These are phyloP conservation scores for Dryas iulia DNA, from an alignment of 1,140 invertebrate genomes.

Conservation along the genomic window DNA sequence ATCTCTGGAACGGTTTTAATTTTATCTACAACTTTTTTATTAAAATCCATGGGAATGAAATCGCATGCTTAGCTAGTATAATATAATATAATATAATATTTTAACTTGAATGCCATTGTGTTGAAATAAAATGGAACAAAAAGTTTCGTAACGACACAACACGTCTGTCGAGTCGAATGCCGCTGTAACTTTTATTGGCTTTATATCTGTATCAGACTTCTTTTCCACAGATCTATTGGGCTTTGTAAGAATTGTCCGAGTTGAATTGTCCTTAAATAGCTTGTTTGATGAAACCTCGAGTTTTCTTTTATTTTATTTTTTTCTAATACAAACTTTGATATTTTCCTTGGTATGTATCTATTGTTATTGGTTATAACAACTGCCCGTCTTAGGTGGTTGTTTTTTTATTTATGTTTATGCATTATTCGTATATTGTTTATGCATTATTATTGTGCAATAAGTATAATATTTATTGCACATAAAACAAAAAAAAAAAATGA, in stretches of 20 bases:
- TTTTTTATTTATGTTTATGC: too few relatives aligned
- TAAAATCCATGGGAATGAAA: too few relatives aligned
- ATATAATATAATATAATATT: not conserved
- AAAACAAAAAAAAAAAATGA: too few relatives aligned
- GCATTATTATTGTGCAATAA: too few relatives aligned
- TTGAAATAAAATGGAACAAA: conserved; percentile 44
- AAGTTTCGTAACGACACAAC: conserved; percentile 44
- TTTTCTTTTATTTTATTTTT: conserved; percentile 58
- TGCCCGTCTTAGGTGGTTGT: not conserved
- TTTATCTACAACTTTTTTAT: too few relatives aligned
- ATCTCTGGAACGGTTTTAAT: too few relatives aligned
- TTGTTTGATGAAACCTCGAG: conserved; percentile 44
- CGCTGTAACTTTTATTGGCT: conserved; percentile 66
- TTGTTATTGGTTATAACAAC: not conserved
- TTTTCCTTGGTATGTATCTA: not conserved
- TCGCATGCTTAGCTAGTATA: too few relatives aligned
- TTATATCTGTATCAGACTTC: conserved; percentile 56
- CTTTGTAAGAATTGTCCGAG: conserved; percentile 49
- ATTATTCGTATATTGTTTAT: too few relatives aligned
- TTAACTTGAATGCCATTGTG: conserved; percentile 26
- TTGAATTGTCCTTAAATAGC: conserved; percentile 62
- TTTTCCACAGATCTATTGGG: conserved; percentile 63
- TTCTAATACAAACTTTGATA: conserved; percentile 41
- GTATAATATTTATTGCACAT: too few relatives aligned
- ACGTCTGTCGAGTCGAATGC: conserved; percentile 48